Percentiles rank a stretch among this genome's conserved stretches.
Evolutionary conservation across 1,140 invertebrate genomes (phyloP).

Genomic region (Papilio dardanus): DNA sequence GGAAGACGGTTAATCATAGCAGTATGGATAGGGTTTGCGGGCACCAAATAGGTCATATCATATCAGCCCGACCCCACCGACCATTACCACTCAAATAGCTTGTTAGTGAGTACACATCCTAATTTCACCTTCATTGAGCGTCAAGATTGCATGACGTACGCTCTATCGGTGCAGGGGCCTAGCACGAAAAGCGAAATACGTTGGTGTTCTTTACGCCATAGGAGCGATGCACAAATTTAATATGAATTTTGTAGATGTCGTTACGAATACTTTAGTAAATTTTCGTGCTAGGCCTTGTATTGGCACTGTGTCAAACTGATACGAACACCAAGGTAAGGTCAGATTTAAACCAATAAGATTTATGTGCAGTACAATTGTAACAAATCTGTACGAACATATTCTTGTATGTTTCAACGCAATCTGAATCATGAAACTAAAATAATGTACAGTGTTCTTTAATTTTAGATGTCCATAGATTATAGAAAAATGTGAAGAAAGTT

Average conservation of each 20-base stretch:
- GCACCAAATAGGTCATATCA: background rate
- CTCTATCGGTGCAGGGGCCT: constrained; percentile 56
- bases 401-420: background rate
- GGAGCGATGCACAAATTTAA: no score
- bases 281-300: no score
- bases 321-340: constrained; percentile 58
- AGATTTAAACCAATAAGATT: constrained; percentile 49
- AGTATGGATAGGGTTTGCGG: background rate
- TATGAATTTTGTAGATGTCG: no score
- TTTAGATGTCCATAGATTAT: background rate
- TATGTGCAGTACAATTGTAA: constrained; percentile 25
- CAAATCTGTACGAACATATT: background rate
- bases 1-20: no score
- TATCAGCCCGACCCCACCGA: background rate
- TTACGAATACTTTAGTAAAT: no score
- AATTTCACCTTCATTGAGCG: constrained; percentile 38
- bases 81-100: background rate
- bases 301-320: constrained; percentile 63
- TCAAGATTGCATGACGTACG: constrained; percentile 44
- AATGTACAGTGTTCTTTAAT: background rate
- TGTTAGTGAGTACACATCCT: background rate
- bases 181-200: no score
- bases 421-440: background rate
- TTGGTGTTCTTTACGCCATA: no score
- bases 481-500: no score